Base-by-base conservation (phyloP, 2,113 vertebrate species). In the Nanger granti region DNA sequence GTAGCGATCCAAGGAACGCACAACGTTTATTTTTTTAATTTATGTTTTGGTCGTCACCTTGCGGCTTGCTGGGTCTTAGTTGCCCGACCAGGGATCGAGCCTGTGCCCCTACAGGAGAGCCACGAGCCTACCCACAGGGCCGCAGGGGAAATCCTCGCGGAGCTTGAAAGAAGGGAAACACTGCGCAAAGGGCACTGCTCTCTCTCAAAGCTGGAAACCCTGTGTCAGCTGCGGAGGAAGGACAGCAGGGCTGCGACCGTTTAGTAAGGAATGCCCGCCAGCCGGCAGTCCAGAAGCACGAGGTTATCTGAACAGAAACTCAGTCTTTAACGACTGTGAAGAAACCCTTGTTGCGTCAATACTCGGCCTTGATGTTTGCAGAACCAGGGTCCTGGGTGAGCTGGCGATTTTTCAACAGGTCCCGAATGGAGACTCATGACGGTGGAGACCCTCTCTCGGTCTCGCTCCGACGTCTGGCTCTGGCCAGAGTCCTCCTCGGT, bases 391-490 rank as follows among this genome's bases (percentile, higher is more conserved):
- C 69, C 26, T 29, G 54, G 26, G 55, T 85, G 17, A 59, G 64
- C 3, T 7, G 12, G 55, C n/a, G 8, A 20, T 18, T 82, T 44
- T 29, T 34, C 34, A 11, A 26, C 14, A 29, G 14, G 57, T 80
- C 62, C 41, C 5, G 0, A 14, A 34, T 4, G 24, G 31, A 64
- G 54, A 34, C 26, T 91, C 91, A 26, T 4, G 52, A 17, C 6
- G 7, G 24, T 4, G 9, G 20, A 14, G 37, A 22, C 18, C 66
- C n/a, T 66, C 31, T 66, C 31, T 4, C 49, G 2, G 22, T 15
- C n/a, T 73, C 4, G 1, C 15, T n/a, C 62, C 5, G 3, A 8
- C 62, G 0, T 18, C 62, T 6, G 1, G 7, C 13, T 64, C 62
- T 0, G 6, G 60, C n/a, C 3, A 2, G 59, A 5, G 59, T 26